Percentiles rank a stretch among this genome's conserved stretches.
These are phyloP conservation scores for Typhlichthys subterraneus DNA, from an alignment of 2,797 vertebrate genomes.

Conservation along the genomic window DNA sequence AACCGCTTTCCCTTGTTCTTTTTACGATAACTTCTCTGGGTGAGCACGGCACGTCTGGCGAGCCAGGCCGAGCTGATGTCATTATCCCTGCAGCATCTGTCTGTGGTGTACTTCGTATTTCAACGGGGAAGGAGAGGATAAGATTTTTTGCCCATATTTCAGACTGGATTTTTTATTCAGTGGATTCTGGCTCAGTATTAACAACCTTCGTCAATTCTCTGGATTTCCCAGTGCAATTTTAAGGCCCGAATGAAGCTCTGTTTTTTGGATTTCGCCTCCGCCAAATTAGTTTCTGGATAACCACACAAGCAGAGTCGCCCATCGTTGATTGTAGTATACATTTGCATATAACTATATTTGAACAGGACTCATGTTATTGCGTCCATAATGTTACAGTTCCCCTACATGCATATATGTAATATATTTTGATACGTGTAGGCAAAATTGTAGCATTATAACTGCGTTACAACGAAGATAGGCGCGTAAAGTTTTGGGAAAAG, in stretches of 20 bases:
- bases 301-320: constrained; percentile 31
- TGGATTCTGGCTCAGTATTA: constrained; percentile 43
- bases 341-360: background rate
- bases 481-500: constrained; percentile 50
- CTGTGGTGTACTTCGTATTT: constrained; percentile 21
- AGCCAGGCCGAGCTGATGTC: constrained; percentile 44
- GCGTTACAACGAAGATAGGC: constrained; percentile 38
- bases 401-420: constrained; percentile 17
- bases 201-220: constrained; percentile 16
- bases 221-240: constrained; percentile 45
- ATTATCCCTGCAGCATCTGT: constrained; percentile 27
- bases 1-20: constrained; percentile 67
- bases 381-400: constrained; percentile 31
- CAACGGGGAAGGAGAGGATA: constrained; percentile 48
- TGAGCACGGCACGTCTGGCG: constrained; percentile 59
- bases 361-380: constrained; percentile 11
- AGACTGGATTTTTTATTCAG: constrained; percentile 3
- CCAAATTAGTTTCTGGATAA: constrained; percentile 35
- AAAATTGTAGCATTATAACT: constrained; percentile 25
- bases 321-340: constrained; percentile 16
- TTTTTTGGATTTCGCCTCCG: constrained; percentile 43
- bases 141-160: constrained; percentile 3
- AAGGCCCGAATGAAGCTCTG: constrained; percentile 45
- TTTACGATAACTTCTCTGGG: constrained; percentile 59
- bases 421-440: constrained; percentile 13